Base-by-base conservation (phyloP, 2,888 invertebrate genomes). In the Sylvicola fuscatus region DNA sequence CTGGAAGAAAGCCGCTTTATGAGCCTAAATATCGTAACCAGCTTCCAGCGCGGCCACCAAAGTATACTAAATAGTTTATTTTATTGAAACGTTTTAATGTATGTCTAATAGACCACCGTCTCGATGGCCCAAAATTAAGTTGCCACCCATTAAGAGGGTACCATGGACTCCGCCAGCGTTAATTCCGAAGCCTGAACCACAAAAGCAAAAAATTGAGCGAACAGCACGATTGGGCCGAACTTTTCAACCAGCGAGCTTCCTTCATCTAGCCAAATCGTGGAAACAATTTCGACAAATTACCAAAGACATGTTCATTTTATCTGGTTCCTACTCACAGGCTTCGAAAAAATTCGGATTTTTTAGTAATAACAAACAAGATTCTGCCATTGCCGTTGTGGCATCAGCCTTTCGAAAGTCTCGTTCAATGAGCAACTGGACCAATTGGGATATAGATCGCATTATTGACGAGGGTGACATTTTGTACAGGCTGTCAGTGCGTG, bases 401-500 rank as follows among this genome's bases (percentile, higher is more conserved):
- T 29, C 36, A 10, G 29, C 33, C 2, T 21, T 13, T 21, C n/a
- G 12, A 27, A 13, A 36, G 26, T 3, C 36, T 7, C 14, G 13
- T 33, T 26, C 38, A 33, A 34, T 34, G 17, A 17, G n/a, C 7
- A 12, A 26, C 13, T 39, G 38, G 38, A 28, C 27, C 8, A 4
- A 30, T 8, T n/a, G 12, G 10, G 28, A 34, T 26, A 5, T 39
- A 3, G 34, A 39, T 32, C 27, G 36, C n/a, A 36, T 39, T 11
- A 30, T 39, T 16, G 14, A 16, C 14, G 33, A 31, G 12, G 36
- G 38, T 17, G 36, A 36, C 17, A 28, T 27, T n/a, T 28, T 36
- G 12, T 36, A 29, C 14, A 33, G 38, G 10, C 27, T 17, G 11
- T 29, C 28, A 32, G 27, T 32, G 13, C 27, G 11, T 43, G 42